phyloP scores from a whole-genome alignment of 2,888 invertebrate species.

The Monochamus alternatus region DNA sequence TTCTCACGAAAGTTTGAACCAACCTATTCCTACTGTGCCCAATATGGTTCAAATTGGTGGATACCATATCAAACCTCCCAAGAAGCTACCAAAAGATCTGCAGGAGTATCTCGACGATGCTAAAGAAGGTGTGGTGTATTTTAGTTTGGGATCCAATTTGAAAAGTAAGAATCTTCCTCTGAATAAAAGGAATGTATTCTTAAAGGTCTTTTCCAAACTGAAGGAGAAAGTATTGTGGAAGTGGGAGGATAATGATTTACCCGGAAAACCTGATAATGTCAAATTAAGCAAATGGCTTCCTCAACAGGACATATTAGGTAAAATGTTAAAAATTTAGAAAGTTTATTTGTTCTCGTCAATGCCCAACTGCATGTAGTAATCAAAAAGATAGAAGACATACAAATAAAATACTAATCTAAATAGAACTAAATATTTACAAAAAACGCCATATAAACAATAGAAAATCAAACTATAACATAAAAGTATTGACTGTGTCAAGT shows the following conservation, averaged over 20 bases:
- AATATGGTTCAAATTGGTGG: slow-evolving; percentile 76
- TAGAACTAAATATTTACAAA: too few relatives aligned
- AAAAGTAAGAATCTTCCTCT: slow-evolving; percentile 73
- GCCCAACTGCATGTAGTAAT: too few relatives aligned
- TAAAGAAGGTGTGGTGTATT: slow-evolving; percentile 74
- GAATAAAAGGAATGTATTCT: slow-evolving; percentile 72
- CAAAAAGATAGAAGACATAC: too few relatives aligned
- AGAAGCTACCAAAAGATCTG: slow-evolving; percentile 68
- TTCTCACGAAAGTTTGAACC: slow-evolving; percentile 72
- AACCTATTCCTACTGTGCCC: slow-evolving; percentile 73
- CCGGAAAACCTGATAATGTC: slow-evolving; percentile 67
- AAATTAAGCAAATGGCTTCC: slow-evolving; percentile 64
- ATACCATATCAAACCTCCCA: slow-evolving; percentile 67
- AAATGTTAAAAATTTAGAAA: slow-evolving; percentile 65
- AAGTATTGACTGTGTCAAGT: too few relatives aligned
- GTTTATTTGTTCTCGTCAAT: too few relatives aligned
- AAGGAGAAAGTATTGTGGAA: slow-evolving; percentile 81
- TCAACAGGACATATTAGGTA: slow-evolving; percentile 70
- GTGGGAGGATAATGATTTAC: slow-evolving; percentile 71
- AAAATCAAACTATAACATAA: too few relatives aligned
- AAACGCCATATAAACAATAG: too few relatives aligned
- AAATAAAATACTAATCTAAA: too few relatives aligned
- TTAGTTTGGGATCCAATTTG: slow-evolving; percentile 77
- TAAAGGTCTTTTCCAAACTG: slow-evolving; percentile 74
- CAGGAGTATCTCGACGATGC: slow-evolving; percentile 73